Percentiles rank a stretch among this genome's conserved stretches.
Evolutionary conservation across 35 echinoderm and acorn worm genomes (phyloP).

Genomic region (Anneissia japonica): DNA sequence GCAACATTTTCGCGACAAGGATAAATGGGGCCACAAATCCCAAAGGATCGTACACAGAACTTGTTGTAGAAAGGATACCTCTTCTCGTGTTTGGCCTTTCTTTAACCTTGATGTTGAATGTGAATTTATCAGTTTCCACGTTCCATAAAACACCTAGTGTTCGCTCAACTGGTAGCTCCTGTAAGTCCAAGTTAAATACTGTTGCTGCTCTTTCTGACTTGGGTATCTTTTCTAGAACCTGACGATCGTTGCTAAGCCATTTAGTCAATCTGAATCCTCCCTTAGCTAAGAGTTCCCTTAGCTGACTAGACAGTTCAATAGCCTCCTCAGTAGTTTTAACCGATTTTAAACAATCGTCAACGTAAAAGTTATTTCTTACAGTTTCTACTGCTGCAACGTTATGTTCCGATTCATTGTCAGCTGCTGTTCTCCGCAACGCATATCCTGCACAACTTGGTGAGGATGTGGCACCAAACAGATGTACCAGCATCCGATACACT

Average conservation of each 20-base stretch:
- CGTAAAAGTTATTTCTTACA: constrained; percentile 23
- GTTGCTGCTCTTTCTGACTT: neutral
- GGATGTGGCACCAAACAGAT: constrained; percentile 33
- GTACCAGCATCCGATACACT: constrained; percentile 6
- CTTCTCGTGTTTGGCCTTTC: constrained; percentile 30
- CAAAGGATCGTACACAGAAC: constrained; percentile 57
- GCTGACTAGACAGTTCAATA: neutral
- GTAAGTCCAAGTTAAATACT: constrained; percentile 1
- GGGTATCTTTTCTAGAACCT: neutral
- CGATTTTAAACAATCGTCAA: constrained; percentile 28
- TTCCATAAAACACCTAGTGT: too few relatives aligned
- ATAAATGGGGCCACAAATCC: constrained; percentile 41
- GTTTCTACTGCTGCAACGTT: neutral
- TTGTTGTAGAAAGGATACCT: constrained; percentile 35
- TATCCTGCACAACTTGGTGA: constrained; percentile 20
- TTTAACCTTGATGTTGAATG: constrained; percentile 5
- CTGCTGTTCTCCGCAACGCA: neutral
- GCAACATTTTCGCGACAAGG: constrained; percentile 34
- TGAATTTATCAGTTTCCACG: constrained; percentile 8
- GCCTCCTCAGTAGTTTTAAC: constrained; percentile 1
- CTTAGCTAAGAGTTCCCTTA: neutral
- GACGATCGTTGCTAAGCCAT: constrained; percentile 16
- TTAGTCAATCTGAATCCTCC: constrained; percentile 12
- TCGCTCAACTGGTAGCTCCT: constrained; percentile 16
- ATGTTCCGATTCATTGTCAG: neutral